Conservation (phyloP, 2,113 vertebrate genomes). For the Dendropsophus ebraccatus region DNA sequence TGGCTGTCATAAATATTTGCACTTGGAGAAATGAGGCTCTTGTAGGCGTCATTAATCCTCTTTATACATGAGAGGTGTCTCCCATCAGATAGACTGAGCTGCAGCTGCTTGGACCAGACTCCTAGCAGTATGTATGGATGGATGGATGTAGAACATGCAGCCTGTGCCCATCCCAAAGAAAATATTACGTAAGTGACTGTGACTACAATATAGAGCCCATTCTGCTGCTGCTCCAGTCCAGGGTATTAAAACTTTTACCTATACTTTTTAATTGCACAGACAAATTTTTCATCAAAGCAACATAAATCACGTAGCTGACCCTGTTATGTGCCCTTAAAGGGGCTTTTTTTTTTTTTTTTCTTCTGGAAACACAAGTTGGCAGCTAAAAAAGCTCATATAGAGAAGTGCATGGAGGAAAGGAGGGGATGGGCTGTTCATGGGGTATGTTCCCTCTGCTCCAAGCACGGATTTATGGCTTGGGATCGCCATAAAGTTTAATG, state of each 20-base stretch:
- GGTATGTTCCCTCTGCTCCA: constrained; percentile 31
- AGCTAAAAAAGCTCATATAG: not conserved
- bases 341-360: not conserved
- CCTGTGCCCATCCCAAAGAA: constrained; percentile 71
- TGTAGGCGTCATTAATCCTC: constrained; percentile 26
- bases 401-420: constrained; percentile 10
- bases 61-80: constrained; percentile 20
- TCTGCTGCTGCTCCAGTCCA: constrained; percentile 64
- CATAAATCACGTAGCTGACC: constrained; percentile 65
- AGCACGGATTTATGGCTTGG: constrained; percentile 41
- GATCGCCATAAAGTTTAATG: constrained; percentile 46
- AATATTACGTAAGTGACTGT: constrained; percentile 74
- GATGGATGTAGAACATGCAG: constrained; percentile 69
- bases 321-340: constrained; percentile 38
- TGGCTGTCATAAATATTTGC: constrained; percentile 28
- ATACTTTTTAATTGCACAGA: constrained; percentile 69
- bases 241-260: constrained; percentile 68
- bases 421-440: constrained; percentile 11
- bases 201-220: constrained; percentile 63
- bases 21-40: not conserved
- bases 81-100: constrained; percentile 66
- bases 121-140: constrained; percentile 61
- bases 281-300: constrained; percentile 69
- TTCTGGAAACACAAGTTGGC: constrained; percentile 55
- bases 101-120: constrained; percentile 68